Base-by-base conservation (phyloP, 2,888 invertebrate genomes). In the Watsonalla cultraria region DNA sequence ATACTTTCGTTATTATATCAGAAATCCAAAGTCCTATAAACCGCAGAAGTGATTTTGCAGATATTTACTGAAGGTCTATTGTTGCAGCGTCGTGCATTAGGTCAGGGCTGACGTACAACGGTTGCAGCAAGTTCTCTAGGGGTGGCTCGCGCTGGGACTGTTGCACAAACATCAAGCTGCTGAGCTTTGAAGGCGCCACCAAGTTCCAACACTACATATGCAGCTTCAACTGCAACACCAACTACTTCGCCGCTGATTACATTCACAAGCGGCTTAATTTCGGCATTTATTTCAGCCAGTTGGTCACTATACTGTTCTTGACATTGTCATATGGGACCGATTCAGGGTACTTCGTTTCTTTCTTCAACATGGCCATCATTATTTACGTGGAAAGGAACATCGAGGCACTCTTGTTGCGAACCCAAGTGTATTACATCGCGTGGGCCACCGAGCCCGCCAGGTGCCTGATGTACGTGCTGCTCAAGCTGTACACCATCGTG, bases 241-340 rank as follows among this genome's bases (percentile, higher is more conserved):
- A 99, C 85, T 92, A 94, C 53, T 99, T 99, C 95, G 96, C 98
- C 55, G 95, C 95, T 0, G 96, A 97, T 86, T 98, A 99, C 80
- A 91, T 99, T 24, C 99, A 97, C 90, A 99, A 99, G 79, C 92
- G 99, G 5, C 91, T 99, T 46, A 96, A 95, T 76, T 99, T 98
- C 50, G 96, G 96, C 49, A 97, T 95, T 82, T 92, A 92, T 46
- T 85, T 94, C 2, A 98, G 98, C 60, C 99, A 99, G 81, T 89
- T 93, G 0, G 91, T 93, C 0, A 96, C 98, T 0, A 86, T 99
- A 46, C 54, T 94, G 0, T 99, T 98, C 85, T 92, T 99, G 45
- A 98, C 99, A 0, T 74, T 98, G 0, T 99, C 99, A 99, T 99
- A 99, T 83, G 99, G 99, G 9, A 94, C 97, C 52, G 96, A 97